Conservation (phyloP, 2,888 invertebrate genomes). For the Macropis europaea region DNA sequence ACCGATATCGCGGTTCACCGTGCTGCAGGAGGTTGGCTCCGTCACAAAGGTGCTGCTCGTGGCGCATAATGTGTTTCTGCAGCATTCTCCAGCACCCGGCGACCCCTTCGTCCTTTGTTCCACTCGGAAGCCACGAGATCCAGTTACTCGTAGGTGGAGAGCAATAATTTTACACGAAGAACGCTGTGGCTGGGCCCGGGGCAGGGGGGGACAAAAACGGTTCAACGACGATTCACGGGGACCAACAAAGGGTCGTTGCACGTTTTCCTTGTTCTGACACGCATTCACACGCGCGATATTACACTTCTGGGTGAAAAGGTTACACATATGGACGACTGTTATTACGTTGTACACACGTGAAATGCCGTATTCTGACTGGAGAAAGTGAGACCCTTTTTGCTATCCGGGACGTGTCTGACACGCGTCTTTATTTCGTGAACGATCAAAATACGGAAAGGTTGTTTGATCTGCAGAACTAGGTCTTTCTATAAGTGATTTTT, state of each 20-base stretch:
- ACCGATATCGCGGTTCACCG: conserved; percentile 23
- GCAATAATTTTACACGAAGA: conserved; percentile 48
- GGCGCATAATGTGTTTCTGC: conserved; percentile 34
- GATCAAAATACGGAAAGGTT: no score
- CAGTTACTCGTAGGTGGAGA: conserved; percentile 58
- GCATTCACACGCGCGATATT: no score
- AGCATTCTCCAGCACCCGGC: conserved; percentile 1
- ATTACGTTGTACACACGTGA: no score
- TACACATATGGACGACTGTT: no score
- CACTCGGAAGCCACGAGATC: conserved; percentile 45
- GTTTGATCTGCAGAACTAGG: no score
- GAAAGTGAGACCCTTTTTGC: no score
- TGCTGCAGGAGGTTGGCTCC: conserved; percentile 16
- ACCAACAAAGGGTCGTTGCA: conserved; percentile 1
- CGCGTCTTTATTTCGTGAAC: no score
- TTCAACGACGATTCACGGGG: conserved; percentile 16
- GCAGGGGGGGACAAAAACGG: conserved; percentile 15
- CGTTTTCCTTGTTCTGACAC: no score
- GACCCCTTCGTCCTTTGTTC: conserved; percentile 41
- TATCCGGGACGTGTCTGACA: no score
- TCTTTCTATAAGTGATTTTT: no score
- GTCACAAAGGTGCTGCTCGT: conserved; percentile 41
- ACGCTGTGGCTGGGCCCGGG: conserved; percentile 19
- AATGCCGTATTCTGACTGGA: no score
- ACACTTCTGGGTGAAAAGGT: no score